Percentiles rank a stretch among this genome's conserved stretches.
These are phyloP conservation scores for Pelosia muscerda DNA, from an alignment of 2,888 invertebrate genomes.

Conservation along the genomic window DNA sequence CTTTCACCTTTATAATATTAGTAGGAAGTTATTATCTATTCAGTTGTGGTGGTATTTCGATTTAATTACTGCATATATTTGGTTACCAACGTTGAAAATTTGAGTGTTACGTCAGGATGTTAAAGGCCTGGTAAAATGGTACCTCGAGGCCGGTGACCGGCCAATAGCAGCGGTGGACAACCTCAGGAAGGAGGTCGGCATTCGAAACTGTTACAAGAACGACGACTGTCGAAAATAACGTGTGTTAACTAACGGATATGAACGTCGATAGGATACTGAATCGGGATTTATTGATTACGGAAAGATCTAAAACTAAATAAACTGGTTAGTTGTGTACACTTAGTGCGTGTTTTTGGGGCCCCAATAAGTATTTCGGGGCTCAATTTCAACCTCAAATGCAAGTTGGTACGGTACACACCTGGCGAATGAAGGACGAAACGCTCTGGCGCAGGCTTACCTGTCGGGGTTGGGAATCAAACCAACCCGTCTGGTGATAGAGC, in stretches of 20 bases:
- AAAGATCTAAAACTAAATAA: constrained; percentile 19
- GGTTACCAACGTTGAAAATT: constrained; percentile 33
- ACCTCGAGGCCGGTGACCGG: constrained; percentile 44
- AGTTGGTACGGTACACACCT: too few relatives aligned
- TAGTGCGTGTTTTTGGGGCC: neutral
- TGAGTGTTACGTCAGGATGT: constrained; percentile 45
- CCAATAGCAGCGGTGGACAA: constrained; percentile 42
- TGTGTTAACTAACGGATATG: constrained; percentile 30
- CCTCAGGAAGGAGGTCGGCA: constrained; percentile 53
- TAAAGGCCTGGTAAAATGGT: constrained; percentile 32
- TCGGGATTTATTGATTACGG: constrained; percentile 19
- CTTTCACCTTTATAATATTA: constrained; percentile 1
- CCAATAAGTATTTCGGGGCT: neutral
- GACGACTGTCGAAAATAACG: constrained; percentile 41
- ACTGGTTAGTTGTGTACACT: neutral
- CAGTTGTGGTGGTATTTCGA: constrained; percentile 35
- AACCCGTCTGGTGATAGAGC: too few relatives aligned
- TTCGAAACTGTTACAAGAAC: constrained; percentile 50
- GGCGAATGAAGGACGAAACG: too few relatives aligned
- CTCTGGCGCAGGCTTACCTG: too few relatives aligned
- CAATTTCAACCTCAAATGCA: too few relatives aligned
- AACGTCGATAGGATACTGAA: constrained; percentile 13
- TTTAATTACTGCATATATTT: constrained; percentile 40
- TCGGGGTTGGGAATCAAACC: too few relatives aligned
- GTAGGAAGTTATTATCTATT: constrained; percentile 33